Evolutionary conservation across 2,888 invertebrate genomes (phyloP).

Genomic region (Melieria omissa): DNA sequence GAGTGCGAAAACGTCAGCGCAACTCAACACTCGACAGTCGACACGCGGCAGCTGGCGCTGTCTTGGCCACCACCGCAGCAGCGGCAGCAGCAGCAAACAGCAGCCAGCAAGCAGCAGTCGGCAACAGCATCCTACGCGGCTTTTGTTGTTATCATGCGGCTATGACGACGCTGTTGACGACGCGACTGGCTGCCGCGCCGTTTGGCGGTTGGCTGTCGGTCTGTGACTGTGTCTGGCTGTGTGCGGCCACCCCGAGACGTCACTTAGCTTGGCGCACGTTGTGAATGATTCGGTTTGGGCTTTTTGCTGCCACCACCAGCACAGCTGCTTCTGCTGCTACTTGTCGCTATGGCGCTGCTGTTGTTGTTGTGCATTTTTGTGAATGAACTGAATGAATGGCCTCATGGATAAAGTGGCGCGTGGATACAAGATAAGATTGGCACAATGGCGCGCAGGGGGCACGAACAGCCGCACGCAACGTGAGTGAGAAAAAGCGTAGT

Average conservation of each 20-base stretch:
- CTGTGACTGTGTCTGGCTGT: neutral
- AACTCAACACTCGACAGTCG: conserved; percentile 15
- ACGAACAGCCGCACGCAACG: neutral
- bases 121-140: neutral
- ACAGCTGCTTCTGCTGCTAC: conserved; percentile 1
- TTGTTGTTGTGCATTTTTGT: neutral
- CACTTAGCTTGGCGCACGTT: neutral
- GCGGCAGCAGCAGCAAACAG: conserved; percentile 8
- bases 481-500: conserved; percentile 40
- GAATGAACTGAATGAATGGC: neutral
- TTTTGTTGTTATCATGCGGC: neutral
- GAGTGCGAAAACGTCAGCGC: conserved; percentile 23
- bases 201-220: neutral
- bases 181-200: no score
- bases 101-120: neutral
- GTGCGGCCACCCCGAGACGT: no score
- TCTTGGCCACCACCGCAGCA: conserved; percentile 4
- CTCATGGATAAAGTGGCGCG: neutral
- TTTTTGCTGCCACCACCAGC: neutral
- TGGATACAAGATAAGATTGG: conserved; percentile 8
- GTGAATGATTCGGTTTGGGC: neutral
- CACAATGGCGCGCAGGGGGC: neutral
- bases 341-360: neutral
- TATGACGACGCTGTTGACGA: no score
- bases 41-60: no score